These are phyloP conservation scores for Nephotettix cincticeps DNA, from an alignment of 1,140 invertebrate species.

Conservation along the genomic window DNA sequence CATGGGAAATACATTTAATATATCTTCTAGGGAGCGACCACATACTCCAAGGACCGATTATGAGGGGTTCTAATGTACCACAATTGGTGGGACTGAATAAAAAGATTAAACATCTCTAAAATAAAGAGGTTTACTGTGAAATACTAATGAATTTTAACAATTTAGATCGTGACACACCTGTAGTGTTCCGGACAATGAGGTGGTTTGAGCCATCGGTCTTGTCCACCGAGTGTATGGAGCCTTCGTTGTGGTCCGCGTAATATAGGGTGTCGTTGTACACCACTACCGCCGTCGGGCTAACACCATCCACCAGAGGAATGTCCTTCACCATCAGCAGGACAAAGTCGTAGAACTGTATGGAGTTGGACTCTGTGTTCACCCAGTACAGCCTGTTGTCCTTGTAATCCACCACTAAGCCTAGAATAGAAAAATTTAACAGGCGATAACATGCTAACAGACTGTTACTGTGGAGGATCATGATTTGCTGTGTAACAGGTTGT, in stretches of 20 bases:
- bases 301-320: constrained; percentile 45
- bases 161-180: too few species aligned
- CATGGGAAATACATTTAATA: too few species aligned
- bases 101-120: too few species aligned
- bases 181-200: constrained; percentile 57
- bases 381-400: constrained; percentile 66
- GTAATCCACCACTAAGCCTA: constrained; percentile 63
- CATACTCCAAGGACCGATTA: too few species aligned
- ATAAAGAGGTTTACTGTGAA: too few species aligned
- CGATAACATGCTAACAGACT: too few species aligned
- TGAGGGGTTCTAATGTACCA: too few species aligned
- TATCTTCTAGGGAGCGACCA: too few species aligned
- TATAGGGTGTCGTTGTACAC: constrained; percentile 58
- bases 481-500: too few species aligned
- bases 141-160: too few species aligned
- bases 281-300: constrained; percentile 55
- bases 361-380: constrained; percentile 57
- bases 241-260: constrained; percentile 59
- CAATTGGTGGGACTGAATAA: too few species aligned
- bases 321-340: constrained; percentile 47
- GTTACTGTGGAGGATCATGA: too few species aligned
- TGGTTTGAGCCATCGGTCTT: constrained; percentile 49
- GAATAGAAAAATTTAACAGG: constrained; percentile 37
- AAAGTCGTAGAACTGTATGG: constrained; percentile 67
- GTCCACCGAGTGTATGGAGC: constrained; percentile 57